These are phyloP conservation scores for Pachyrhynchus sulphureomaculatus DNA, from an alignment of 1,140 invertebrate species.

Conservation along the genomic window DNA sequence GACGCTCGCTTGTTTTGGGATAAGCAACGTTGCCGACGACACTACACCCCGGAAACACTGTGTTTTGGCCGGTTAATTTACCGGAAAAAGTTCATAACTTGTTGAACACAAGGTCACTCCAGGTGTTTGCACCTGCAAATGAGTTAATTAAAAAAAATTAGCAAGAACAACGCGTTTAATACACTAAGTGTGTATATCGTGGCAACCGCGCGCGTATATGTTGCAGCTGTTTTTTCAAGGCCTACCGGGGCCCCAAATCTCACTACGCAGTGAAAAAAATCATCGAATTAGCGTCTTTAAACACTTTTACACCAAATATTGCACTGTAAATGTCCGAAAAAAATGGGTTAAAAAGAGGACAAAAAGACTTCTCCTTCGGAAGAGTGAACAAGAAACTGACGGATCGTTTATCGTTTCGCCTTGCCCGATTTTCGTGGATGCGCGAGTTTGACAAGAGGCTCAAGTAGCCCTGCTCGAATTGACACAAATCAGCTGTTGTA, in stretches of 20 bases:
- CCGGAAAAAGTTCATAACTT: not conserved
- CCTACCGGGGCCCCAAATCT: slow-evolving; percentile 1
- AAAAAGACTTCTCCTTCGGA: not conserved
- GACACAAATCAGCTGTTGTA: slow-evolving; percentile 16
- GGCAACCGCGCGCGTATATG: slow-evolving; percentile 10
- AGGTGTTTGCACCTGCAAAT: not conserved
- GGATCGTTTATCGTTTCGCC: not conserved
- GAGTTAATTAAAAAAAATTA: not conserved
- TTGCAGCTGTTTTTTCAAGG: slow-evolving; percentile 20
- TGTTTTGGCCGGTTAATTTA: not conserved
- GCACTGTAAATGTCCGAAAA: not conserved
- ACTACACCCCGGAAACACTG: not conserved
- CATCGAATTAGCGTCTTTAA: not conserved
- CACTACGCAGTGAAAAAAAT: not conserved
- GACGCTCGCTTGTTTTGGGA: slow-evolving; percentile 4
- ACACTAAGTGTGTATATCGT: not conserved
- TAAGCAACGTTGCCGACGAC: slow-evolving; percentile 15
- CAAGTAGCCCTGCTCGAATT: not conserved
- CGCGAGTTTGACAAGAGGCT: slow-evolving; percentile 11
- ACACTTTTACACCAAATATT: not conserved
- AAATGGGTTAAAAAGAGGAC: not conserved
- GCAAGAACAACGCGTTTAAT: not conserved
- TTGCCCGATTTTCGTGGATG: slow-evolving; percentile 20
- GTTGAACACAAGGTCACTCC: not conserved
- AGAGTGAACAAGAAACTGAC: slow-evolving; percentile 13